Conservation (phyloP, 2,797 vertebrate genomes). For the Hydrocynus forskahlii region DNA sequence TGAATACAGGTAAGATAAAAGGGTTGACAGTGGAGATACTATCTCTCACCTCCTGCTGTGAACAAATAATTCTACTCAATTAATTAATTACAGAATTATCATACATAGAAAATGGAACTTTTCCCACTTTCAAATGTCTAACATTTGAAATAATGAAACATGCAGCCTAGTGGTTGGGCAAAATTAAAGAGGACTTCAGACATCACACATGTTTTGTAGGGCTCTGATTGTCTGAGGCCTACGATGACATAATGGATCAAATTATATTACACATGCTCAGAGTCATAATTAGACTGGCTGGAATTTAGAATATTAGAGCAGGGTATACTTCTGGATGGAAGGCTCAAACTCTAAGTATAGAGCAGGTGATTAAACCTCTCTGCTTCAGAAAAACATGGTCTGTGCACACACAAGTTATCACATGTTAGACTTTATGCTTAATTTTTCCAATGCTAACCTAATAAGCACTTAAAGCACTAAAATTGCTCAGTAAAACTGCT, state of each 20-base stretch:
- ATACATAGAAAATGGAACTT: neutral
- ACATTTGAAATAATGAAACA: neutral
- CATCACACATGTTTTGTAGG: no score
- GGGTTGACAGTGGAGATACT: neutral
- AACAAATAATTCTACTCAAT: neutral
- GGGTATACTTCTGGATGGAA: neutral
- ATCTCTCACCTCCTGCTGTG: neutral
- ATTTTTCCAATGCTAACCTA: no score
- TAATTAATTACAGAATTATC: neutral
- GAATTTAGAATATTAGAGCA: neutral
- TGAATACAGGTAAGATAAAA: slow-evolving; percentile 19
- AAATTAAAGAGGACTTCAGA: neutral
- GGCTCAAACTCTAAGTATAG: neutral
- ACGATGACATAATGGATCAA: neutral
- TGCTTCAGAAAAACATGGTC: neutral
- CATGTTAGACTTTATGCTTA: no score
- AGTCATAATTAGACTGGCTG: neutral
- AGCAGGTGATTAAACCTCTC: neutral
- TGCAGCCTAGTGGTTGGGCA: neutral
- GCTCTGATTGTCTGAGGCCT: neutral
- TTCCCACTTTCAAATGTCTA: neutral
- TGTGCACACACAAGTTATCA: no score
- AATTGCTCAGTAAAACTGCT: no score
- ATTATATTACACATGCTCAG: neutral
- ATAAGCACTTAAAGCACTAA: no score